Evolutionary conservation across 2,113 vertebrate species (phyloP).

Genomic region (Seriola dumerili): DNA sequence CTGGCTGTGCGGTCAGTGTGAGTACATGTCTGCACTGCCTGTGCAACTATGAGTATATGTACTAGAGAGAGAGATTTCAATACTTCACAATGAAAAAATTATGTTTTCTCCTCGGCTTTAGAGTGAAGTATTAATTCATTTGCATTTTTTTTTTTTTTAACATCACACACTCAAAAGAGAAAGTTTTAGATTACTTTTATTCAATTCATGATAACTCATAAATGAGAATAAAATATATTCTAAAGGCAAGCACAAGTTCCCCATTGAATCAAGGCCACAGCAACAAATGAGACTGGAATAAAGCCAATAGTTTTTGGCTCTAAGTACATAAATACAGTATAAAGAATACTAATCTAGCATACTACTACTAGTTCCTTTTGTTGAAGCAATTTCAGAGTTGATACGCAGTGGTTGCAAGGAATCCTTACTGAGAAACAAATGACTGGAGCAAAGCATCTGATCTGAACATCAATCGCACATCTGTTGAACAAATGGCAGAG

Average conservation of each 20-base stretch:
- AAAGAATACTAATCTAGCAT: background rate
- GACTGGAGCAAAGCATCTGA: conserved; percentile 31
- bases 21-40: background rate
- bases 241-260: background rate
- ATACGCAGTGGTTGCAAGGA: background rate
- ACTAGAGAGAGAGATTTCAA: background rate
- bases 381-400: background rate
- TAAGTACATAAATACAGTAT: background rate
- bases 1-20: background rate
- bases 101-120: background rate
- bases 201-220: background rate
- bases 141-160: background rate
- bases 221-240: background rate
- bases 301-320: background rate
- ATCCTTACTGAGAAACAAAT: conserved; percentile 24
- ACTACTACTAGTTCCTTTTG: background rate
- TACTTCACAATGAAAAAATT: background rate
- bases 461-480: conserved; percentile 50
- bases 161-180: background rate
- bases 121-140: background rate
- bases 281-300: background rate
- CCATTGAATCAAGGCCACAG: no score
- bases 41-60: background rate
- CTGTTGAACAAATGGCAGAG: conserved; percentile 50
- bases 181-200: background rate